These are phyloP conservation scores for Rhinophrynus dorsalis DNA, from an alignment of 2,797 vertebrate genomes.

Conservation along the genomic window DNA sequence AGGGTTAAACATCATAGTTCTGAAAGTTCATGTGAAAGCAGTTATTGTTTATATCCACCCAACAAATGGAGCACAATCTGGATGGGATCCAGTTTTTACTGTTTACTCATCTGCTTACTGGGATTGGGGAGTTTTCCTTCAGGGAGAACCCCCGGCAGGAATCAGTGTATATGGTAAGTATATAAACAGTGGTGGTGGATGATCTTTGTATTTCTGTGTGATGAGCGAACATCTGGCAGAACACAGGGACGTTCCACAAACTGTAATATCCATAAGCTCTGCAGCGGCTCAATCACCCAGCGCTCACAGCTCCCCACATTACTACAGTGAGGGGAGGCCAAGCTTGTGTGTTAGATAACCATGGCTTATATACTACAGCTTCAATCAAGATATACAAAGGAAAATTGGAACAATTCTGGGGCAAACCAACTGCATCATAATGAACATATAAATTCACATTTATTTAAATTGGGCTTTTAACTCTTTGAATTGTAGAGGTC, in stretches of 20 bases:
- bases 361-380: conserved; percentile 24
- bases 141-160: conserved; percentile 7
- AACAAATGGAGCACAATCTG: conserved; percentile 15
- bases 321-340: conserved; percentile 6
- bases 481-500: too few species aligned
- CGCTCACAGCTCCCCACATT: conserved; percentile 13
- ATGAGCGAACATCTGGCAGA: conserved; percentile 38
- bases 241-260: conserved; percentile 1
- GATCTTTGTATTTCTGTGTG: conserved; percentile 30
- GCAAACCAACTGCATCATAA: too few species aligned
- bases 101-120: not conserved
- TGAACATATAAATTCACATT: too few species aligned
- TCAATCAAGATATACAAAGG: conserved; percentile 25
- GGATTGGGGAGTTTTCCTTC: conserved; percentile 21
- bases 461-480: too few species aligned
- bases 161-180: conserved; percentile 7
- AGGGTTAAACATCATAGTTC: not conserved
- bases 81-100: not conserved
- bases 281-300: not conserved
- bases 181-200: conserved; percentile 36
- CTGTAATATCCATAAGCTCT: not conserved
- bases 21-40: not conserved
- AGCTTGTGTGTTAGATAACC: conserved; percentile 23
- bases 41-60: conserved; percentile 15
- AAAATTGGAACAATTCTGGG: too few species aligned